These are phyloP conservation scores for Ophioderma brevispina DNA, from an alignment of 35 echinoderm and acorn worm species.

Conservation along the genomic window DNA sequence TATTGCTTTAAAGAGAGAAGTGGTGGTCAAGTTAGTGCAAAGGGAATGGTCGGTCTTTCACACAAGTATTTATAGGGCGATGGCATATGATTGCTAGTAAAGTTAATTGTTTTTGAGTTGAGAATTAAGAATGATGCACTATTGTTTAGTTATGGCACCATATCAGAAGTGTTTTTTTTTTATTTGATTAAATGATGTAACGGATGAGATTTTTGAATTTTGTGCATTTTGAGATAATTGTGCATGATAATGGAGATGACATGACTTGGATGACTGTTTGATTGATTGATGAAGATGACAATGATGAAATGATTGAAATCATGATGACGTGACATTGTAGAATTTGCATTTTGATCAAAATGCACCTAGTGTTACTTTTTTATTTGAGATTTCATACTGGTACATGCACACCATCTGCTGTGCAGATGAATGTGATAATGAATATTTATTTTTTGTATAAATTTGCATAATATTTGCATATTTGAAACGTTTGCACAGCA, in stretches of 20 bases:
- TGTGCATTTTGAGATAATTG: conserved; percentile 2
- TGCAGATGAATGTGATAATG: not conserved
- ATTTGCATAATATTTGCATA: conserved; percentile 15
- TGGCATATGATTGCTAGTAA: not conserved
- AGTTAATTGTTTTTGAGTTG: not conserved
- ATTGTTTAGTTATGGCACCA: not conserved
- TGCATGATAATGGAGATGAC: not conserved
- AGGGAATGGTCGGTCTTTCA: too few relatives aligned
- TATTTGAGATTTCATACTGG: not conserved
- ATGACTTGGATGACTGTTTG: not conserved
- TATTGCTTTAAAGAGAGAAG: too few relatives aligned
- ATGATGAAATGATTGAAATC: not conserved
- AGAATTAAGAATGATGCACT: not conserved
- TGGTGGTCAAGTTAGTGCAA: too few relatives aligned
- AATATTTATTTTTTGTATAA: not conserved
- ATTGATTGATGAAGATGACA: not conserved
- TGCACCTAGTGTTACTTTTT: not conserved
- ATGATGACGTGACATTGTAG: not conserved
- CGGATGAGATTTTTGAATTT: not conserved
- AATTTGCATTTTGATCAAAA: conserved; percentile 1
- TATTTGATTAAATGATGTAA: not conserved
- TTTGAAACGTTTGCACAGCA: conserved; percentile 13
- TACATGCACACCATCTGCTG: not conserved
- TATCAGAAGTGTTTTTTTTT: not conserved
- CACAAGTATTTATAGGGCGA: too few relatives aligned